Conservation (phyloP, 2,113 vertebrate species). For the Smithornis capensis region DNA sequence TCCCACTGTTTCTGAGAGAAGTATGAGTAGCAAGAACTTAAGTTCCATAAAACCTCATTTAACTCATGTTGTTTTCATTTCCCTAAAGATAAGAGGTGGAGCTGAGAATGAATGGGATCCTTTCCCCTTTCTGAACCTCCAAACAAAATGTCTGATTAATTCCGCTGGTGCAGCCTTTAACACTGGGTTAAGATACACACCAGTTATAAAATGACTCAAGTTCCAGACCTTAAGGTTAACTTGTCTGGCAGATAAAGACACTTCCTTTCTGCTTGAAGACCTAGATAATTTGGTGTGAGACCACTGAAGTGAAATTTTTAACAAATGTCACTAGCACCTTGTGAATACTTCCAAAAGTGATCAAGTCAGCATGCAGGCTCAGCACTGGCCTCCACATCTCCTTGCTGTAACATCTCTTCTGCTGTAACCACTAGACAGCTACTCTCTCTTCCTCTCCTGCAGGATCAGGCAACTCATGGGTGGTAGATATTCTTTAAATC, state of each 20-base stretch:
- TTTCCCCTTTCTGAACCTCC: not conserved
- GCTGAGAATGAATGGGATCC: not conserved
- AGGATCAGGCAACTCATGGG: not conserved
- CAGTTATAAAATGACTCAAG: not conserved
- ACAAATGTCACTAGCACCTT: not conserved
- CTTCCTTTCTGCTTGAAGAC: not conserved
- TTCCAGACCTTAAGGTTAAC: conserved; percentile 7
- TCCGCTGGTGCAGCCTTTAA: not conserved
- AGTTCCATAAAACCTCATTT: not conserved
- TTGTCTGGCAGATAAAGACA: not conserved
- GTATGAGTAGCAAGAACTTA: not conserved
- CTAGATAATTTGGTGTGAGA: not conserved
- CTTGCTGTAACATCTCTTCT: not conserved
- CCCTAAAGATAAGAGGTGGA: not conserved
- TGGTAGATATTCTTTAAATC: not conserved
- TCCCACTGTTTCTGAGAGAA: not conserved
- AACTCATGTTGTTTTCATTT: not conserved
- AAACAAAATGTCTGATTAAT: not conserved
- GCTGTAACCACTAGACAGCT: not conserved
- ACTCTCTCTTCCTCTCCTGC: not conserved
- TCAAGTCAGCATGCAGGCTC: not conserved
- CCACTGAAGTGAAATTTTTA: not conserved
- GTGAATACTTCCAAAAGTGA: not conserved
- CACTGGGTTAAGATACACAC: not conserved
- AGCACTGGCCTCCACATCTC: not conserved